Evolutionary conservation across 2,888 invertebrate genomes (phyloP).

Genomic region (Onchidella celtica): DNA sequence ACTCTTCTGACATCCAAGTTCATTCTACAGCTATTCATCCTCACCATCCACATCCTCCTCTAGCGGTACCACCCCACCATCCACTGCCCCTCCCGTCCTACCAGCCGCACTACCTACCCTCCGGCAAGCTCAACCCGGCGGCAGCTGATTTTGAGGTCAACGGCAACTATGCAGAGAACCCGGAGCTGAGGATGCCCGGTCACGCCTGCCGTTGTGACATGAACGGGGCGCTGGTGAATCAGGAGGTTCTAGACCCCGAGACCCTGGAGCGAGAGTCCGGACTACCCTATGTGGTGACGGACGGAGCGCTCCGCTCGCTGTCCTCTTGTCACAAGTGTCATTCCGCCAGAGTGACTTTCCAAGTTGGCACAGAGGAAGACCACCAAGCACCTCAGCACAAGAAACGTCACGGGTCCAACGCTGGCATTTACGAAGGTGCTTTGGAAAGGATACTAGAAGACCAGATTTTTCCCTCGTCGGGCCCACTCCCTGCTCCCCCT

Average conservation of each 20-base stretch:
- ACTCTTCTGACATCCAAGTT: slow-evolving; percentile 26
- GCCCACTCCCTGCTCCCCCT: background rate
- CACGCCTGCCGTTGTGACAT: slow-evolving; percentile 14
- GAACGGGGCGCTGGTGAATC: background rate
- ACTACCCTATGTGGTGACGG: slow-evolving; percentile 40
- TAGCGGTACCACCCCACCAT: background rate
- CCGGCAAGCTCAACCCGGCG: slow-evolving; percentile 6
- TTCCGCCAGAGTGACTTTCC: background rate
- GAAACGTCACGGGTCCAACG: background rate
- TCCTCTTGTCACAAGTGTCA: slow-evolving; percentile 34
- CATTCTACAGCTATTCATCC: slow-evolving; percentile 37
- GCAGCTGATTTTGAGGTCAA: slow-evolving; percentile 54
- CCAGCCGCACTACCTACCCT: slow-evolving; percentile 40
- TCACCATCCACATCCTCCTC: background rate
- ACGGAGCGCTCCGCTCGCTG: slow-evolving; percentile 33
- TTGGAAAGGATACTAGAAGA: slow-evolving; percentile 44
- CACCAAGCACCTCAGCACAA: background rate
- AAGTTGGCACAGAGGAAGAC: background rate
- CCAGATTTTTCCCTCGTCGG: no score
- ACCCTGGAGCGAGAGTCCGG: slow-evolving; percentile 11
- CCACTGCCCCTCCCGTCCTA: slow-evolving; percentile 24
- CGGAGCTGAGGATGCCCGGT: slow-evolving; percentile 33
- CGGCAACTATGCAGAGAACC: slow-evolving; percentile 52
- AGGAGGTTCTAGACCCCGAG: background rate
- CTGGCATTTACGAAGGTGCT: slow-evolving; percentile 34